Evolutionary conservation across 2,888 invertebrate species (phyloP).

Genomic region (Pelosia muscerda): DNA sequence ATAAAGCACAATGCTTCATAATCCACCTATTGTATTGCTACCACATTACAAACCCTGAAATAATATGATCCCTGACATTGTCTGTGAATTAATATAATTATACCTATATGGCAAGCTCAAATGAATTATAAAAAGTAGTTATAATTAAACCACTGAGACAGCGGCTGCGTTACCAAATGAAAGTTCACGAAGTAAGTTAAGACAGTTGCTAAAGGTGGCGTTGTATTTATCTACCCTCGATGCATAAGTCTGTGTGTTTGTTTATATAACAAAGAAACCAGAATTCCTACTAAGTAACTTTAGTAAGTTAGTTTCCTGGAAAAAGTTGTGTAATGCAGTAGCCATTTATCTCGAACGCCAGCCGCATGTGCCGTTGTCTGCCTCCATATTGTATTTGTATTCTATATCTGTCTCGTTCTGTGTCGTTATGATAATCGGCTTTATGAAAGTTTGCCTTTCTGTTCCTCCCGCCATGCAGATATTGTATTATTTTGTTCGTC

Average conservation of each 20-base stretch:
- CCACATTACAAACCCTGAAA: too few relatives aligned
- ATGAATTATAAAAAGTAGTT: background rate
- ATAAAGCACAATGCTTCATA: too few relatives aligned
- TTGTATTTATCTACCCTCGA: background rate
- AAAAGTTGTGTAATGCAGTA: conserved; percentile 70
- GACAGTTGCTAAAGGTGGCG: background rate
- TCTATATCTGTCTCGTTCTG: conserved; percentile 35
- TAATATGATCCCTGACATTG: too few relatives aligned
- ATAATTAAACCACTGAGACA: background rate
- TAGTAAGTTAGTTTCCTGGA: conserved; percentile 58
- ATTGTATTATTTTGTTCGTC: conserved; percentile 12
- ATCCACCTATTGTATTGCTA: too few relatives aligned
- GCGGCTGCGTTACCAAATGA: background rate
- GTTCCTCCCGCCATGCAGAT: conserved; percentile 16
- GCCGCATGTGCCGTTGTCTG: conserved; percentile 58
- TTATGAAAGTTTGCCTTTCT: conserved; percentile 27
- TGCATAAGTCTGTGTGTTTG: background rate
- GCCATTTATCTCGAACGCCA: conserved; percentile 72
- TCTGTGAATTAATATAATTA: too few relatives aligned
- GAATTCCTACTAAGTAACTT: conserved; percentile 46
- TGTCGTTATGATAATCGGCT: conserved; percentile 40
- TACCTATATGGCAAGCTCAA: background rate
- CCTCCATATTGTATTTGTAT: conserved; percentile 43
- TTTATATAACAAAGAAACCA: conserved; percentile 13
- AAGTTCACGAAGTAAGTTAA: background rate